These are phyloP conservation scores for Simalia tracyae DNA, from an alignment of 2,797 vertebrate species.

Conservation along the genomic window DNA sequence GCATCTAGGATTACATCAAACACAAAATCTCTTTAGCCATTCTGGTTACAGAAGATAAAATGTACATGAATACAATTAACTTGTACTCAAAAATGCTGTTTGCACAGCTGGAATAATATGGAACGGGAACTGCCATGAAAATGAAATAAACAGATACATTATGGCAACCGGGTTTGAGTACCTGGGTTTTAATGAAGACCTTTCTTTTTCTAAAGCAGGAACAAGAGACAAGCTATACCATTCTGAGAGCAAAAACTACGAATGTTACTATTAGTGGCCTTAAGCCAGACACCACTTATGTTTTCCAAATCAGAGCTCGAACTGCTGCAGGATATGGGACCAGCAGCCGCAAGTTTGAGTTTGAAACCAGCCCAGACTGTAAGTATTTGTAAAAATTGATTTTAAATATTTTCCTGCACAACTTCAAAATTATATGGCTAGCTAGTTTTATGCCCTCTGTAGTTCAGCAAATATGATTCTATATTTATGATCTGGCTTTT, in stretches of 20 bases:
- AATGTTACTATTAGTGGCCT: conserved; percentile 93
- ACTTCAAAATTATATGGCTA: conserved; percentile 19
- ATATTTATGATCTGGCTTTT: conserved; percentile 40
- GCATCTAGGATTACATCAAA: conserved; percentile 12
- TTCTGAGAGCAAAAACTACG: conserved; percentile 90
- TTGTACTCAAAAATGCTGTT: not conserved
- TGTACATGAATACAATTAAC: conserved; percentile 4
- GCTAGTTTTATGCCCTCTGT: conserved; percentile 42
- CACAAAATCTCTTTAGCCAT: conserved; percentile 1
- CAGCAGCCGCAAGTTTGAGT: conserved; percentile 94
- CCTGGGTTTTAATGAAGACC: conserved; percentile 64
- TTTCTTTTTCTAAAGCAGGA: conserved; percentile 86
- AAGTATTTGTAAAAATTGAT: conserved; percentile 67
- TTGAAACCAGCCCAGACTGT: conserved; percentile 98
- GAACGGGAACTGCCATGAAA: not conserved
- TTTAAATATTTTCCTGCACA: not conserved
- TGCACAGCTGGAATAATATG: conserved; percentile 26
- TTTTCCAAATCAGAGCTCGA: conserved; percentile 95
- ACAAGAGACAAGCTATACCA: conserved; percentile 98
- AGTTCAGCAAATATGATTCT: conserved; percentile 22
- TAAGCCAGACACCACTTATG: conserved; percentile 92
- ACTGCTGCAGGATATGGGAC: conserved; percentile 94
- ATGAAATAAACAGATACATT: not conserved
- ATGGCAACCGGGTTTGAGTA: conserved; percentile 21
- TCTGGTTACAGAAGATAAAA: conserved; percentile 20